Base-by-base conservation (phyloP, 2,113 vertebrate species). In the Triplophysa tibetana region DNA sequence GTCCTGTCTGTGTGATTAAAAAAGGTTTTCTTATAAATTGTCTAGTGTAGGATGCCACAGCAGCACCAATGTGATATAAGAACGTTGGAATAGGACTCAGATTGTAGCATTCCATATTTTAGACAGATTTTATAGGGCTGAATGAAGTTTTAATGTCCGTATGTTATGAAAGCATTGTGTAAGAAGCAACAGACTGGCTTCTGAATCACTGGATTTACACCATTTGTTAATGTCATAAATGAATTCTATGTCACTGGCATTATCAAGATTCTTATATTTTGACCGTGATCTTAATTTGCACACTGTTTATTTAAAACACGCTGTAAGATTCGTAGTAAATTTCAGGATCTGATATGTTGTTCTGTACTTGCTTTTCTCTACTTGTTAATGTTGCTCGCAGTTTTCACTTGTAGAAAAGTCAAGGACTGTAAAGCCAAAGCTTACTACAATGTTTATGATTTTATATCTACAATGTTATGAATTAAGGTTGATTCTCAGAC, bases 81-180 rank as follows among this genome's bases (percentile, higher is more conserved):
- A 58, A 7, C 26, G 21, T 63, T 8, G 9, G 3, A 52, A 13
- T 70, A 6, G 48, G 33, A 26, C 4, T 58, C 17, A 13, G 33
- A 60, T 24, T 65, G 14, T 50, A 48, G 23, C 8, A 41, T 4
- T 17, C 68, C 33, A 11, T 21, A 75, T 78, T 41, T 82, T 60
- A 60, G 62, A 52, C 17, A 24, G 4, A 41, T 26, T 82, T 26
- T 56, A 52, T 70, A 79, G 54, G 70, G 54, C 64, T 75, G 45
- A 64, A 74, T 52, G 63, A 62, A 8, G 17, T 79, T 62, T 68
- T 79, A 62, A 14, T 26, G 14, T 54, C 78, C 21, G 54, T 64
- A 50, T 41, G 61, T 56, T 69, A 43, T 1, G 0, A 21, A n/a
- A 3, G 13, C 9, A 45, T 45, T 45, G 43, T 45, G 43, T 45